Evolutionary conservation across 1,140 invertebrate species (phyloP).

Genomic region (Antheraea mylitta): DNA sequence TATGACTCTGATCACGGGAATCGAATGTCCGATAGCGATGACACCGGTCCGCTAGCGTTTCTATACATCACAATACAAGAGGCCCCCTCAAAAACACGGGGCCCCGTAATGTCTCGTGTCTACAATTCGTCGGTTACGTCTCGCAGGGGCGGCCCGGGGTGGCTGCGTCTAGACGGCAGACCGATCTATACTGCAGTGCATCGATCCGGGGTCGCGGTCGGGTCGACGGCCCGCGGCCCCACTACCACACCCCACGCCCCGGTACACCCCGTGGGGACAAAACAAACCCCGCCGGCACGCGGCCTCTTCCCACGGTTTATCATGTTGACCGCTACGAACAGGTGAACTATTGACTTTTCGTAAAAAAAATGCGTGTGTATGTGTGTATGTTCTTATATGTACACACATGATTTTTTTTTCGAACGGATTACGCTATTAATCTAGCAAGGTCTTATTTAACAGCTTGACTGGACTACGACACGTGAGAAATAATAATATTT

Average conservation of each 20-base stretch:
- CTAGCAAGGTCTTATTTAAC: too few relatives aligned
- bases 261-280: slow-evolving; percentile 46
- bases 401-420: too few relatives aligned
- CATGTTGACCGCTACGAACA: slow-evolving; percentile 38
- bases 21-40: too few relatives aligned
- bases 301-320: slow-evolving; percentile 17
- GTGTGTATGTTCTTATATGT: too few relatives aligned
- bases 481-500: too few relatives aligned
- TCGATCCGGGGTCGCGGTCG: slow-evolving; percentile 44
- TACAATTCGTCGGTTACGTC: slow-evolving; percentile 26
- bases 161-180: slow-evolving; percentile 57
- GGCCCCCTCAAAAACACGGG: neutral
- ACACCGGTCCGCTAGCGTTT: too few relatives aligned
- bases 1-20: too few relatives aligned
- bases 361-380: too few relatives aligned
- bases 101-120: slow-evolving; percentile 6
- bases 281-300: slow-evolving; percentile 48
- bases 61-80: too few relatives aligned
- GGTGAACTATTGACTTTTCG: slow-evolving; percentile 33
- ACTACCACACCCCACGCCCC: slow-evolving; percentile 43
- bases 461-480: too few relatives aligned
- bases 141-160: slow-evolving; percentile 28
- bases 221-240: slow-evolving; percentile 44
- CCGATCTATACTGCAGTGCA: slow-evolving; percentile 63
- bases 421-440: too few relatives aligned